phyloP scores from a whole-genome alignment of 2,113 vertebrate species.

The Pterocles burchelli region DNA sequence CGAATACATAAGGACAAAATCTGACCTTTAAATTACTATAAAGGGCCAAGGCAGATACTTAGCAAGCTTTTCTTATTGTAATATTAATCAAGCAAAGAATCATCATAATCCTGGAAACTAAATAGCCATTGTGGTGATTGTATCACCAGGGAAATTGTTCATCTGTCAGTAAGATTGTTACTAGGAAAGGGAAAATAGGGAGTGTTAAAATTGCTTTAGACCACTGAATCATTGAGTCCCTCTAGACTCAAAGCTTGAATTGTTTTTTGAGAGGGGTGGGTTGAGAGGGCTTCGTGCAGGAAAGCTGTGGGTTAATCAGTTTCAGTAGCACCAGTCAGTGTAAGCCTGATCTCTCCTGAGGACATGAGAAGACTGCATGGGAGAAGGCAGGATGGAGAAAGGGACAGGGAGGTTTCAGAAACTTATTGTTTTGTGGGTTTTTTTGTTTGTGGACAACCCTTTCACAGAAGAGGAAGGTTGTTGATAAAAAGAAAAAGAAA shows the following conservation, averaged over 20 bases:
- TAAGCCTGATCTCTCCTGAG: constrained; percentile 49
- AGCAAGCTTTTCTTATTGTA: constrained; percentile 60
- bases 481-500: neutral
- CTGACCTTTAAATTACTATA: constrained; percentile 37
- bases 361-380: neutral
- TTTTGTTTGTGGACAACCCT: constrained; percentile 32
- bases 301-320: constrained; percentile 71
- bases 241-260: constrained; percentile 71
- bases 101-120: constrained; percentile 70
- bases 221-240: constrained; percentile 65
- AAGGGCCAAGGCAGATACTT: constrained; percentile 50
- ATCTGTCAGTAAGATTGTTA: constrained; percentile 69
- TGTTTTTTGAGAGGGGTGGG: constrained; percentile 68
- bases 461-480: constrained; percentile 34
- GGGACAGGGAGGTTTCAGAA: neutral
- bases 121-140: constrained; percentile 71
- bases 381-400: constrained; percentile 25
- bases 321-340: constrained; percentile 48
- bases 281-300: constrained; percentile 55
- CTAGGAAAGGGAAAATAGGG: constrained; percentile 64
- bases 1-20: constrained; percentile 17
- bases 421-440: constrained; percentile 21
- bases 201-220: constrained; percentile 74
- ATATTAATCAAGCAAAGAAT: constrained; percentile 72
- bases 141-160: constrained; percentile 78